Conservation (phyloP, 2,113 vertebrate genomes). For the Elachura formosa region DNA sequence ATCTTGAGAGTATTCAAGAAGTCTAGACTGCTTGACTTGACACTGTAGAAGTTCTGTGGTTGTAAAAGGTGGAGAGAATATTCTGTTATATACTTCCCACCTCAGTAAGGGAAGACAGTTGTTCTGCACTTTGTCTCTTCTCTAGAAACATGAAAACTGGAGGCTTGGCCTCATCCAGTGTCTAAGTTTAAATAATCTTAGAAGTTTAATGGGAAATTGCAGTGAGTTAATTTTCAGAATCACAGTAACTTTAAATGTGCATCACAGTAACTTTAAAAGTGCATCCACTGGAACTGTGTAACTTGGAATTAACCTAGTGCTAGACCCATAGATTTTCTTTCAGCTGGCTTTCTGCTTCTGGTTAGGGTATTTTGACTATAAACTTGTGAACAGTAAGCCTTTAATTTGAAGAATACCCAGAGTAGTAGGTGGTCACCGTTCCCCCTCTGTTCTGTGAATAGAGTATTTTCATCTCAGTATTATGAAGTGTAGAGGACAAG, state of each 20-base stretch:
- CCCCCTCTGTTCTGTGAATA: not conserved
- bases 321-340: not conserved
- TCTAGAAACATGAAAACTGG: not conserved
- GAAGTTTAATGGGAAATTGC: not conserved
- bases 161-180: not conserved
- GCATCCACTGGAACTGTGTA: not conserved
- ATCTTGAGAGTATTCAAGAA: not conserved
- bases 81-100: fast-evolving
- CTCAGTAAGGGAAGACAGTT: not conserved
- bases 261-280: not conserved
- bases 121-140: not conserved
- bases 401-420: not conserved
- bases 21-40: not conserved
- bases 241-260: not conserved
- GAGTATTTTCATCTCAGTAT: not conserved
- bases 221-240: not conserved
- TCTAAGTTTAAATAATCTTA: not conserved
- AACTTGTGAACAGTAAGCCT: not conserved
- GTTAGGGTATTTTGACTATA: not conserved
- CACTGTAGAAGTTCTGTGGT: not conserved
- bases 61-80: not conserved
- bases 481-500: not conserved
- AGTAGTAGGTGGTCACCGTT: not conserved
- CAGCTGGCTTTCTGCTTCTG: not conserved
- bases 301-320: not conserved